A percentile compares a stretch with the other conserved stretches of the same genome.
These are phyloP conservation scores for Physeter macrocephalus DNA, from an alignment of 2,113 vertebrate species.

Conservation along the genomic window DNA sequence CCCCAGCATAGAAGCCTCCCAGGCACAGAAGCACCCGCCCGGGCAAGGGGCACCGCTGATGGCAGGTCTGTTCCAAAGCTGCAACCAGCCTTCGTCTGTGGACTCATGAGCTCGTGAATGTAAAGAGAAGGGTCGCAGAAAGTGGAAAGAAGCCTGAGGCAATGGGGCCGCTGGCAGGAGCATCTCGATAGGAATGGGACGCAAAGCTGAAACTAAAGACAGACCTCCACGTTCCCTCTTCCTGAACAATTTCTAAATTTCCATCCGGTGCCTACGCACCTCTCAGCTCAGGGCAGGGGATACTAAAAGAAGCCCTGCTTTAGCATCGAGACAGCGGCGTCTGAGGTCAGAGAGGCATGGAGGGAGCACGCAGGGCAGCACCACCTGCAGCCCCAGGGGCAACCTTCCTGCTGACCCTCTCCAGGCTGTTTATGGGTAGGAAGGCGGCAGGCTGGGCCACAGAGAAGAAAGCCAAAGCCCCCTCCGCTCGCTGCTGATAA, in stretches of 20 bases:
- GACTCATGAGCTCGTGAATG: accelerated
- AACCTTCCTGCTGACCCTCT: neutral
- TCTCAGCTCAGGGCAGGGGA: neutral
- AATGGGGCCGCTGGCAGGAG: accelerated
- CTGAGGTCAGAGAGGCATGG: accelerated
- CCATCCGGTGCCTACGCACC: neutral
- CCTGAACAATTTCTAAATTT: neutral
- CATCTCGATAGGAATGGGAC: neutral
- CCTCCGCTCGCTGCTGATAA: slow-evolving; percentile 39
- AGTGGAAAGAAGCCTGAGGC: neutral
- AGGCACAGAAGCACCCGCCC: neutral
- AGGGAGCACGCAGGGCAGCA: neutral
- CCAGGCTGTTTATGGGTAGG: slow-evolving; percentile 40
- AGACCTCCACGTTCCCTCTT: neutral
- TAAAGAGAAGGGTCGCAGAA: accelerated
- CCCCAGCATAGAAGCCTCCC: neutral
- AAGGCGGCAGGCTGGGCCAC: neutral
- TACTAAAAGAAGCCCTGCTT: neutral
- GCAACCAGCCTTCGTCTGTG: accelerated
- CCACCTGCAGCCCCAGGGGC: neutral
- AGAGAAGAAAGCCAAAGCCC: slow-evolving; percentile 20
- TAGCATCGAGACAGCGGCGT: neutral
- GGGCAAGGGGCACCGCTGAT: neutral
- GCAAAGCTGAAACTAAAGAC: neutral
- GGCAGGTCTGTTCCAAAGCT: neutral